A percentile compares a stretch with the other conserved stretches of the same genome.
Conservation (phyloP, 2,888 invertebrate species). For the Drosophila subquinaria region DNA sequence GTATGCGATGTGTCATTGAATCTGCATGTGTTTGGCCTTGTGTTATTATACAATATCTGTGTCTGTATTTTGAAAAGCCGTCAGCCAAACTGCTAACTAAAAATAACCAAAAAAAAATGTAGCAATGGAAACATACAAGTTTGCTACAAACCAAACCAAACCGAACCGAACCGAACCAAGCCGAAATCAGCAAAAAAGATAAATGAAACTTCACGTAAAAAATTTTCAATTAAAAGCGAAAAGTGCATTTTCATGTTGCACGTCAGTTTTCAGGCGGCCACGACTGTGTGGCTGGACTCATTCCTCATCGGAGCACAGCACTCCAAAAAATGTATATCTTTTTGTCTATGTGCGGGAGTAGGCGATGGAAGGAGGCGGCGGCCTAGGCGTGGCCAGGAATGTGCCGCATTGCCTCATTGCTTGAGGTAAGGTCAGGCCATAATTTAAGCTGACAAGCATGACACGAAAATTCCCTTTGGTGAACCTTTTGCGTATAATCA, state of each 20-base stretch:
- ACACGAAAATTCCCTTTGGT: conserved; percentile 79
- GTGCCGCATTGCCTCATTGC: conserved; percentile 39
- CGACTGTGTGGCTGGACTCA: conserved; percentile 29
- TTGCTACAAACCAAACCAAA: conserved; percentile 47
- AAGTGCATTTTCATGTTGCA: conserved; percentile 82
- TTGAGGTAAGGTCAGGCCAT: conserved; percentile 75
- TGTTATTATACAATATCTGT: conserved; percentile 9
- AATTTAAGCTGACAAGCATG: conserved; percentile 80
- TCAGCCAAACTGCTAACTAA: conserved; percentile 43
- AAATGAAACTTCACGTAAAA: conserved; percentile 74
- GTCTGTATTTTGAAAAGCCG: conserved; percentile 43
- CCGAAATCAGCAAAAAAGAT: conserved; percentile 47
- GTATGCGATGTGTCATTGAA: conserved; percentile 27
- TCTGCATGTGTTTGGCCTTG: conserved; percentile 12
- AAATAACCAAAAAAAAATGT: conserved; percentile 48
- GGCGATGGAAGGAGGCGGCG: conserved; percentile 1
- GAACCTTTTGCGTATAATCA: conserved; percentile 64
- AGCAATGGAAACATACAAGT: conserved; percentile 8
- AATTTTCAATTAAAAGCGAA: conserved; percentile 79
- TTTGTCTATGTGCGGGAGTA: conserved; percentile 13
- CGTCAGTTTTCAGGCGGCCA: conserved; percentile 62
- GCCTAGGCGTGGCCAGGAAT: conserved; percentile 37
- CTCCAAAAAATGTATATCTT: conserved; percentile 41
- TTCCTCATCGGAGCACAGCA: conserved; percentile 30
- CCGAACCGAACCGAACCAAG: conserved; percentile 18